Evolutionary conservation across 2,888 invertebrate species (phyloP), one percentile per base, ranked within the genome.

Genomic region (Aleiodes leptofemur): DNA sequence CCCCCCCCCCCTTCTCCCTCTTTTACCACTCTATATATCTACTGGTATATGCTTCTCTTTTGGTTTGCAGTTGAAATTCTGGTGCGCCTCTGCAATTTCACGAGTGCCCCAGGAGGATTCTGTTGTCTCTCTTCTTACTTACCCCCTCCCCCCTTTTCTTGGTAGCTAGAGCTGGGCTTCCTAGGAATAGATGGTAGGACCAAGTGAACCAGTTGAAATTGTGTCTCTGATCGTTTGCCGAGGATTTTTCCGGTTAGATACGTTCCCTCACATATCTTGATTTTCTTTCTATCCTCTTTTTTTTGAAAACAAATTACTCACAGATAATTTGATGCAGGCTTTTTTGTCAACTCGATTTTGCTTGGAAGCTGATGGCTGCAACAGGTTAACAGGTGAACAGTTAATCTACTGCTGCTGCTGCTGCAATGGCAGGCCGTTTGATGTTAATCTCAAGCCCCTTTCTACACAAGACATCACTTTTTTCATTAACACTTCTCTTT

Each of bases 41-140:
- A 51, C 55, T 55, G 38, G 34, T 29, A 68, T 51, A 34, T 68
- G 23, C 51, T 51, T 51, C 31, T 51, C 68, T 68, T 68, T 68
- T 68, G 68, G 59, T 59, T 34, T 59, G 14, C 9, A 64, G 64
- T 64, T 64, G 43, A 64, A 64, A 64, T 64, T 64, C 64, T 48
- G 48, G 48, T 64, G 64, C 23, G 64, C 64, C 64, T 64, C 50
- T 64, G 48, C 64, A 64, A 64, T 64, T 64, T 43, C 48, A 64
- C 23, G 23, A 50, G 64, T 64, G 48, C 43, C 64, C 48, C 64
- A 16, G 23, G 64, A 64, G 64, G 23, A 9, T 64, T 23, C 23
- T 38, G 34, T 34, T 34, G 59, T 59, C 38, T 59, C 38, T 34
- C n/a, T 59, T 59, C 34, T 38, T 14, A 59, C 34, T 34, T 8